Evolutionary conservation across 2,888 invertebrate species (phyloP), one percentile per base, ranked within the genome.

Genomic region (Brenthis daphne): DNA sequence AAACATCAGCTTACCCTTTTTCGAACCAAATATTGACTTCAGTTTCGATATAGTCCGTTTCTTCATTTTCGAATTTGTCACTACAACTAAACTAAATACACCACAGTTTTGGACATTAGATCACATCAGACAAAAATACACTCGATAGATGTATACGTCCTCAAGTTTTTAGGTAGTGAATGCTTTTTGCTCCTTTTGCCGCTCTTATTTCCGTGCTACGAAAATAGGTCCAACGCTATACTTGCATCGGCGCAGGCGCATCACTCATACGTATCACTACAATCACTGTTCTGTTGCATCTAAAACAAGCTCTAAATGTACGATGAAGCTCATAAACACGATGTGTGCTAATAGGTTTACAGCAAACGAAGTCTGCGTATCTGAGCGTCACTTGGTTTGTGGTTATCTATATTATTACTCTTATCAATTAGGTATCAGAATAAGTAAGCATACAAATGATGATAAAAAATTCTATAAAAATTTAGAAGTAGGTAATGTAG

Each of bases 141-240:
- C 86, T 81, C 86, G 77, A 85, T 86, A 74, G 66, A 68, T 66
- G 61, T 73, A 69, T 84, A 85, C 89, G 88, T 88, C 88, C 88
- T 88, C 88, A 86, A 90, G 87, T 91, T 92, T 91, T 92, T 91
- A 88, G 86, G 81, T 86, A 84, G 88, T 83, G 84, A 80, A 79
- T 77, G 82, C 88, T 88, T 92, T 92, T 92, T 92, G 91, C 87
- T 91, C 90, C 90, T 92, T 90, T 92, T 92, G 88, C 88, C 87
- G 90, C 88, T 91, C 90, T 91, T 92, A 92, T 91, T 92, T 92
- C 92, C 92, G 92, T 92, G 88, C 88, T 89, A 91, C 92, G 88
- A 92, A 92, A 92, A 92, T 92, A 92, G 92, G 88, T 81, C 82
- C 82, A 84, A 85, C 87, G 90, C 85, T 86, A 90, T 89, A 90